Evolutionary conservation across 2,113 vertebrate species (phyloP).

Genomic region (Rhabdomys dilectus): DNA sequence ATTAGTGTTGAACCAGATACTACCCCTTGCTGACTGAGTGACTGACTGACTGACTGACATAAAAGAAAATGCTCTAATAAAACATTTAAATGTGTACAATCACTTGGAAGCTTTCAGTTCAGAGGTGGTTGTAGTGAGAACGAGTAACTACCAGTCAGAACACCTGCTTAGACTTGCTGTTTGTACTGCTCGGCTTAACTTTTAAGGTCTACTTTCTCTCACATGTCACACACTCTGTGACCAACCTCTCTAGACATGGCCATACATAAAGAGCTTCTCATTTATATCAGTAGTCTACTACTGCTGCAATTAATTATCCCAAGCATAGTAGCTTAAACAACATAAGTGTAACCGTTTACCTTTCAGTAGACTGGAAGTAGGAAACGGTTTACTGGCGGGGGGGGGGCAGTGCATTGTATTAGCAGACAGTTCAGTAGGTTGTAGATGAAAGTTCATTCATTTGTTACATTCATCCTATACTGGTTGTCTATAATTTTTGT

Average conservation of each 20-base stretch:
- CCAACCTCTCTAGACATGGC: not conserved
- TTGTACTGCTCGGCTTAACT: too few species aligned
- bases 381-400: not conserved
- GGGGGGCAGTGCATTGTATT: not conserved
- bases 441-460: not conserved
- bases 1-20: not conserved
- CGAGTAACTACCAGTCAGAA: not conserved
- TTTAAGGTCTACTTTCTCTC: not conserved
- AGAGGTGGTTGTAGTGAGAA: not conserved
- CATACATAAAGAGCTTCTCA: not conserved
- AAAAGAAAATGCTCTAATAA: not conserved
- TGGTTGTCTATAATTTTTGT: not conserved
- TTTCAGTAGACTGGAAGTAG: not conserved
- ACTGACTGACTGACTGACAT: not conserved
- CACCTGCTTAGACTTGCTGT: not conserved
- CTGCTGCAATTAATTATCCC: not conserved
- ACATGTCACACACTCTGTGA: not conserved
- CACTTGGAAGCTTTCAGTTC: not conserved
- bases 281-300: too few species aligned
- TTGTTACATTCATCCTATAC: not conserved
- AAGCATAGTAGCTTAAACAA: not conserved
- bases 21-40: not conserved
- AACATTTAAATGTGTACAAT: not conserved
- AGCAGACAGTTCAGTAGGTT: not conserved
- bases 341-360: not conserved